Evolutionary conservation across 2,888 invertebrate species (phyloP).

Genomic region (Biston stratarius): DNA sequence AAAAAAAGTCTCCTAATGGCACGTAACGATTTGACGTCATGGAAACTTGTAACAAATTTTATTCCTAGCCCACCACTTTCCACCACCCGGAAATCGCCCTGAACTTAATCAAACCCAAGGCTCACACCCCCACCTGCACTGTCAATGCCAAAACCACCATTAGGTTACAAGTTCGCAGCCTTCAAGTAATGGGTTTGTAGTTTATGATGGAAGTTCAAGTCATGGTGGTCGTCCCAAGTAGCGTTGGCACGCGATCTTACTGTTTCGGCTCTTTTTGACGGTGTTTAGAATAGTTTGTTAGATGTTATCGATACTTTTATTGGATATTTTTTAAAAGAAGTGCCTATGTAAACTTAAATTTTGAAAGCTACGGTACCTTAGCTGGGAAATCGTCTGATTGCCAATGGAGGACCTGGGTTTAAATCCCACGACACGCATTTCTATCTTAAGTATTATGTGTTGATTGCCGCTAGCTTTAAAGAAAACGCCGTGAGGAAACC

Average conservation of each 20-base stretch:
- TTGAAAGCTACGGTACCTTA: too few species aligned
- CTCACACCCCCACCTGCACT: conserved; percentile 18
- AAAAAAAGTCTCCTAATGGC: not conserved
- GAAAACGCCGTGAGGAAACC: too few species aligned
- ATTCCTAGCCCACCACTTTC: not conserved
- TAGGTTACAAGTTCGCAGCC: conserved; percentile 66
- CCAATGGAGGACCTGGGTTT: too few species aligned
- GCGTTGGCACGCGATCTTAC: conserved; percentile 46
- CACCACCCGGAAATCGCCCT: conserved; percentile 14
- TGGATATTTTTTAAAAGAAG: too few species aligned
- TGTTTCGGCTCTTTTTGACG: conserved; percentile 26
- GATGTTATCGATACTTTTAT: conserved; percentile 14
- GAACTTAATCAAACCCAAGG: conserved; percentile 31
- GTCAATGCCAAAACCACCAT: conserved; percentile 55
- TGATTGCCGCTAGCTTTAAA: too few species aligned
- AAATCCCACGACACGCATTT: too few species aligned
- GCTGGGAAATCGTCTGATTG: too few species aligned
- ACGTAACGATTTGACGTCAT: not conserved
- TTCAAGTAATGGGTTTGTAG: conserved; percentile 48
- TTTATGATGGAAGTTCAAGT: conserved; percentile 45
- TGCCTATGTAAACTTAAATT: too few species aligned
- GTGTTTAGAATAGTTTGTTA: not conserved
- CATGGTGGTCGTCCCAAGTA: conserved; percentile 22
- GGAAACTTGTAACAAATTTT: not conserved
- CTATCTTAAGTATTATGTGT: too few species aligned